Conservation (phyloP, 1,140 invertebrate genomes). For the Zaprionus ornatus region DNA sequence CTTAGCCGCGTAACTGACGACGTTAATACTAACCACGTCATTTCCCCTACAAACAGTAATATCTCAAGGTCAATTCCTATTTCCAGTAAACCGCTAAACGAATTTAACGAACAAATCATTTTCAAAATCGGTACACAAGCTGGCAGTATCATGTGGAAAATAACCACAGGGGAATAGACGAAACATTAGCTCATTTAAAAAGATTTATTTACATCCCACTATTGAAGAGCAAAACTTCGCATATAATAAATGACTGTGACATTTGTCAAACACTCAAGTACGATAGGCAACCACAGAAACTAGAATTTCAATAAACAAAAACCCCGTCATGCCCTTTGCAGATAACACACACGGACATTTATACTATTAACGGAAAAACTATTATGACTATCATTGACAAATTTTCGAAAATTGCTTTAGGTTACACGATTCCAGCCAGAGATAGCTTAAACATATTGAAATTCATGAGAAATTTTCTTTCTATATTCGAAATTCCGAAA, state of each 20-base stretch:
- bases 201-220: background rate
- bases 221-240: no score
- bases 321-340: background rate
- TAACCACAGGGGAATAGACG: constrained; percentile 18
- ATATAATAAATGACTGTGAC: constrained; percentile 19
- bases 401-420: constrained; percentile 3
- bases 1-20: no score
- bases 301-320: constrained; percentile 5
- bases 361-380: background rate
- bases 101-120: no score
- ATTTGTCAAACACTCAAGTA: constrained; percentile 1
- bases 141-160: constrained; percentile 13
- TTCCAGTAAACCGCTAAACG: no score
- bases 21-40: no score
- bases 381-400: background rate
- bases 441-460: background rate
- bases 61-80: no score
- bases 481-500: background rate
- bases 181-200: constrained; percentile 1
- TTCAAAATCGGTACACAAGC: no score
- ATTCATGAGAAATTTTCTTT: background rate
- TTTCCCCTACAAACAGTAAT: no score
- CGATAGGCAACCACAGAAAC: constrained; percentile 15
- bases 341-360: constrained; percentile 9
- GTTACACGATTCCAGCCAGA: background rate